Evolutionary conservation across 2,888 invertebrate species (phyloP).

Genomic region (Chrysolina haemoptera): DNA sequence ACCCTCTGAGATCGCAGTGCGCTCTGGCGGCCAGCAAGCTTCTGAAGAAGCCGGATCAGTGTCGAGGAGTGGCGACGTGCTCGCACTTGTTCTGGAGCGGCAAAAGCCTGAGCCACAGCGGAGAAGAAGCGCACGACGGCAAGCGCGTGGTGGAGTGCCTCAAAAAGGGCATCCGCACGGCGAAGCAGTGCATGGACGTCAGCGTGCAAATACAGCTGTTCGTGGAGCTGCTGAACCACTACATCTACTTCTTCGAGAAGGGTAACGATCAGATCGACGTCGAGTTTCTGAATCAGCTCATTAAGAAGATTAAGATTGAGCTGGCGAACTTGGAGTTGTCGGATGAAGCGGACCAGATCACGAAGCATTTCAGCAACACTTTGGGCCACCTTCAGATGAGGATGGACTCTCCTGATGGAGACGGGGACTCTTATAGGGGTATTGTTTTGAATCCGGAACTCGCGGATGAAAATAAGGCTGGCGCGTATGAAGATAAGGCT

Average conservation of each 20-base stretch:
- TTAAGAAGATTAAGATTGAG: constrained; percentile 94
- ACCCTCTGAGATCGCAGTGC: constrained; percentile 95
- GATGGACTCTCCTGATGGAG: constrained; percentile 76
- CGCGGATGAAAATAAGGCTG: constrained; percentile 36
- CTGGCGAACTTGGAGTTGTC: constrained; percentile 93
- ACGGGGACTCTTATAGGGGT: constrained; percentile 77
- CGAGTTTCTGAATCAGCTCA: constrained; percentile 75
- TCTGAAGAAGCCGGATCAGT: constrained; percentile 98
- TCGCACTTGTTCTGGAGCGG: constrained; percentile 99
- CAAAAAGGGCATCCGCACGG: constrained; percentile 96
- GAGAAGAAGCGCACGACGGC: constrained; percentile 86
- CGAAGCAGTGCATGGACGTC: constrained; percentile 97
- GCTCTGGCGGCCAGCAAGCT: constrained; percentile 94
- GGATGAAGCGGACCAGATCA: constrained; percentile 97
- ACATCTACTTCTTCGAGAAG: constrained; percentile 93
- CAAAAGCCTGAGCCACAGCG: constrained; percentile 70
- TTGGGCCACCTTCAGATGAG: constrained; percentile 85
- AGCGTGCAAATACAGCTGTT: constrained; percentile 94
- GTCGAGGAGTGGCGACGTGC: constrained; percentile 93
- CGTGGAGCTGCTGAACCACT: constrained; percentile 94
- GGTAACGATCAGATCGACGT: constrained; percentile 72
- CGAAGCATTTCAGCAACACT: constrained; percentile 94
- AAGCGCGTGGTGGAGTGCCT: constrained; percentile 94
- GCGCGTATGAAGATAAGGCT: constrained; percentile 34
- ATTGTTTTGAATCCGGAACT: constrained; percentile 62